phyloP scores from a whole-genome alignment of 2,113 vertebrate species.

The Terrapene triunguis region DNA sequence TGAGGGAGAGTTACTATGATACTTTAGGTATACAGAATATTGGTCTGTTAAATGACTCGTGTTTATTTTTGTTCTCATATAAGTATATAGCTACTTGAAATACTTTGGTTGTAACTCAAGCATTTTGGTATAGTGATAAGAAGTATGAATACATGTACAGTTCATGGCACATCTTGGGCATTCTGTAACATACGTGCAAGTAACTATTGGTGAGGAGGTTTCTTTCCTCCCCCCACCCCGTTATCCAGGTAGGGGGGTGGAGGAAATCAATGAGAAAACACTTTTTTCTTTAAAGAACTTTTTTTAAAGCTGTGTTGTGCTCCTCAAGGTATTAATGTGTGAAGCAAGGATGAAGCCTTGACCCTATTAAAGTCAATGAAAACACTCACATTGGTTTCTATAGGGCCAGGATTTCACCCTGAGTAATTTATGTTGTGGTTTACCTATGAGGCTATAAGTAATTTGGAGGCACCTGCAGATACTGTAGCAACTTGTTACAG shows the following conservation, averaged over 20 bases:
- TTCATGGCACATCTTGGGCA: background rate
- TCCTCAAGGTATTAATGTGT: background rate
- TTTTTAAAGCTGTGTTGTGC: background rate
- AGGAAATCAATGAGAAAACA: background rate
- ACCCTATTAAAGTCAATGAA: background rate
- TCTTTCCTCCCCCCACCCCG: background rate
- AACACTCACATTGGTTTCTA: background rate
- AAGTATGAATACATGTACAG: background rate
- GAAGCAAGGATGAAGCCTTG: background rate
- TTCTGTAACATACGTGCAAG: background rate
- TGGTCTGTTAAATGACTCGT: background rate
- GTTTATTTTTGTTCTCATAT: background rate
- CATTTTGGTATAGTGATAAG: background rate
- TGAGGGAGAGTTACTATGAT: background rate
- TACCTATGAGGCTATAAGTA: background rate
- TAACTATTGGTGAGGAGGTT: background rate
- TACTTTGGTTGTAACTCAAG: no score
- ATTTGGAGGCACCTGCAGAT: background rate
- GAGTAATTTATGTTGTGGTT: background rate
- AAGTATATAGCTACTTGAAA: no score
- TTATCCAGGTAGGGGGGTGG: no score
- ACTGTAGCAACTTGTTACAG: background rate
- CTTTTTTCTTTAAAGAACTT: no score
- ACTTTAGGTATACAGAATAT: background rate
- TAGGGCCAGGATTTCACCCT: background rate